These are phyloP conservation scores for Sinocyclocheilus maitianheensis DNA, from an alignment of 2,113 vertebrate species.

Conservation along the genomic window DNA sequence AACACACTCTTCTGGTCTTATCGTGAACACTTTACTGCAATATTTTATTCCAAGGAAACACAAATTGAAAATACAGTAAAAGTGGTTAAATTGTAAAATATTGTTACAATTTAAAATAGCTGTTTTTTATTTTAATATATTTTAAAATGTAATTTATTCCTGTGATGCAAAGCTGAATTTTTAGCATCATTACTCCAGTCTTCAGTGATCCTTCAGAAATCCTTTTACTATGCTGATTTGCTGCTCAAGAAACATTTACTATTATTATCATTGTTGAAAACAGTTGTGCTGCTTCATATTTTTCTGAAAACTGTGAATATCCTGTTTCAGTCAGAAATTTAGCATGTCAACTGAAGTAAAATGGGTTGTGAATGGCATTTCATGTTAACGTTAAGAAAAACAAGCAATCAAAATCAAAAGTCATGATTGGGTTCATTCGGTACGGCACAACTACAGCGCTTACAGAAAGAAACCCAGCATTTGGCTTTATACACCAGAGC, in stretches of 20 bases:
- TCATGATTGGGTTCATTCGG: not conserved
- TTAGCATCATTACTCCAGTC: too few species aligned
- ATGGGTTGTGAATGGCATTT: not conserved
- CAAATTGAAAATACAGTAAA: not conserved
- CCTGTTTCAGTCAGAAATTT: too few species aligned
- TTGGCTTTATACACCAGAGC: not conserved
- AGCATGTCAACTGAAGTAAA: too few species aligned
- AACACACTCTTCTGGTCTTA: too few species aligned
- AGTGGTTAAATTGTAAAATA: not conserved
- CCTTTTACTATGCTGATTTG: too few species aligned
- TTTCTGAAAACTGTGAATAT: too few species aligned
- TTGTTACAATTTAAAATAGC: not conserved
- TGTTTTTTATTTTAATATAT: not conserved
- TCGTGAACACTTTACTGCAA: too few species aligned
- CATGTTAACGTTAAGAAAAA: not conserved
- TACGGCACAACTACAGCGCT: not conserved
- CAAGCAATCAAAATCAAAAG: not conserved
- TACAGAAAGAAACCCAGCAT: not conserved
- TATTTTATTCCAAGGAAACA: too few species aligned
- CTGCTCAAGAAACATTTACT: not conserved
- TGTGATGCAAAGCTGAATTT: not conserved
- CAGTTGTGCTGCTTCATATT: not conserved
- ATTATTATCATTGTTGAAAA: not conserved
- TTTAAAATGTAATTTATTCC: not conserved
- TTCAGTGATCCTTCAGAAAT: not conserved